Conservation (phyloP, 2,888 invertebrate genomes). For the Trilocha varians region DNA sequence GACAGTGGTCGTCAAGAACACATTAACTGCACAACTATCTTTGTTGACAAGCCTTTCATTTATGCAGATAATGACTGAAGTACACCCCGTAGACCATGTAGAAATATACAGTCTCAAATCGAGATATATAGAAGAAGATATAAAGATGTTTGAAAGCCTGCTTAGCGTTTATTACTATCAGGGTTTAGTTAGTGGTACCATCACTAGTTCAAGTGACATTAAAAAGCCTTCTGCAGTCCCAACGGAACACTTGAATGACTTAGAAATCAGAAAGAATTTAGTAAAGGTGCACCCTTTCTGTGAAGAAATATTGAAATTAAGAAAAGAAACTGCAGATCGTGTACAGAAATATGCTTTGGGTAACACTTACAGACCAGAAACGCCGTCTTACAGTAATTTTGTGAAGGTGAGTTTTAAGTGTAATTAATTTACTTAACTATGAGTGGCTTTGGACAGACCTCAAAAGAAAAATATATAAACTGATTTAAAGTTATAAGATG, state of each 20-base stretch:
- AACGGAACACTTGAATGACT: constrained; percentile 22
- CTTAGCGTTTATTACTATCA: constrained; percentile 73
- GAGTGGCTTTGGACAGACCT: too few relatives aligned
- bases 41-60: constrained; percentile 70
- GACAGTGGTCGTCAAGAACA: too few relatives aligned
- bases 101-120: constrained; percentile 83
- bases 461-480: too few relatives aligned
- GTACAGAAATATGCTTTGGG: constrained; percentile 63
- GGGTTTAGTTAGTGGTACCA: constrained; percentile 42
- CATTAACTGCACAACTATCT: constrained; percentile 40
- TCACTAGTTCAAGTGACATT: constrained; percentile 40
- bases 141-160: constrained; percentile 71
- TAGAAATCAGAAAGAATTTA: constrained; percentile 24
- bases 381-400: constrained; percentile 64
- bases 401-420: constrained; percentile 54
- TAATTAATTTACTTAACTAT: constrained; percentile 2
- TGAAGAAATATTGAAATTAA: constrained; percentile 44
- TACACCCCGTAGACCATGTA: constrained; percentile 87
- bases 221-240: constrained; percentile 33
- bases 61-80: constrained; percentile 71
- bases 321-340: constrained; percentile 40
- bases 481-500: too few relatives aligned
- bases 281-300: constrained; percentile 64
- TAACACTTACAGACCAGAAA: constrained; percentile 70
- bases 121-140: constrained; percentile 79